phyloP scores from a whole-genome alignment of 2,888 invertebrate genomes.

The Chouioia cunea region DNA sequence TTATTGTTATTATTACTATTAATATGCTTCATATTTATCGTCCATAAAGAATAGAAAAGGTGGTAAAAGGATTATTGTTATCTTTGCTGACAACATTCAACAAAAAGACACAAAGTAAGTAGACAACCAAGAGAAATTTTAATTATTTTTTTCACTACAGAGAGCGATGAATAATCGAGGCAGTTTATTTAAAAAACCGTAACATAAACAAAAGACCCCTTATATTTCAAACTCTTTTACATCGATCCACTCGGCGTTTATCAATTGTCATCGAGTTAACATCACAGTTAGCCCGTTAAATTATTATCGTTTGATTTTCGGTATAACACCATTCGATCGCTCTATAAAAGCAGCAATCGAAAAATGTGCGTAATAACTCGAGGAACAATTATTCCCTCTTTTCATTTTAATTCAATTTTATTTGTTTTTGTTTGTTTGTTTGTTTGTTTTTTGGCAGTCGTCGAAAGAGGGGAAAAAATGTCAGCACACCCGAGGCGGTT shows the following conservation, averaged over 20 bases:
- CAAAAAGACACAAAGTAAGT: background rate
- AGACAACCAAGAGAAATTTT: constrained; percentile 19
- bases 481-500: background rate
- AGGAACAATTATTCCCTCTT: constrained; percentile 8
- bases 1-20: too few species aligned
- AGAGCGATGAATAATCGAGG: constrained; percentile 32
- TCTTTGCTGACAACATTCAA: too few species aligned
- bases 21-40: too few species aligned
- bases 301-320: constrained; percentile 36
- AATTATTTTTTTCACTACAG: constrained; percentile 32
- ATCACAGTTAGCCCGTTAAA: constrained; percentile 29
- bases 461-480: constrained; percentile 25
- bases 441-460: constrained; percentile 25
- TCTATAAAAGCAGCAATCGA: constrained; percentile 6
- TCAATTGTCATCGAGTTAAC: too few species aligned
- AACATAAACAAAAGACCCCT: constrained; percentile 30
- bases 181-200: constrained; percentile 42
- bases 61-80: too few species aligned
- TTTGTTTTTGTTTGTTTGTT: too few species aligned
- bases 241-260: constrained; percentile 7
- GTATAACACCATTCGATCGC: constrained; percentile 6
- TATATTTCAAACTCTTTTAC: constrained; percentile 11
- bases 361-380: constrained; percentile 36
- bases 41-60: too few species aligned
- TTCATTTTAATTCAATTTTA: background rate